Evolutionary conservation across 1,140 invertebrate genomes (phyloP).

Genomic region (Sitophilus oryzae): DNA sequence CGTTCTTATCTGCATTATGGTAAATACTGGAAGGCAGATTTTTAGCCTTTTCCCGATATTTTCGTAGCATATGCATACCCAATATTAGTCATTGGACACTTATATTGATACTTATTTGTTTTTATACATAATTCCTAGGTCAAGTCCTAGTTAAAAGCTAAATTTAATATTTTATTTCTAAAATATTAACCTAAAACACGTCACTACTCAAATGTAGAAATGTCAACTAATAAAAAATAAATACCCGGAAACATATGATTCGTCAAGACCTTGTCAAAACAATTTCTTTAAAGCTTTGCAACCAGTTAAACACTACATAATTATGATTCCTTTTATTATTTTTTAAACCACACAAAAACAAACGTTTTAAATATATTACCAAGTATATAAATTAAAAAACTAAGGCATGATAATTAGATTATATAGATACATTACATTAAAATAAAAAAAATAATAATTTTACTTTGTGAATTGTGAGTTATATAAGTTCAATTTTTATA

Average conservation of each 20-base stretch:
- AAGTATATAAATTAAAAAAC: not conserved
- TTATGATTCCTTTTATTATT: not conserved
- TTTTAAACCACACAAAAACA: not conserved
- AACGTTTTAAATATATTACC: not conserved
- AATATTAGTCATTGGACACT: conserved; percentile 20
- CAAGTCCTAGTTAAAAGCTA: not conserved
- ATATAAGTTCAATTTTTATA: not conserved
- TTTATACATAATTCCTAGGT: not conserved
- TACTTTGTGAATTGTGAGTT: not conserved
- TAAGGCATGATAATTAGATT: too few species aligned
- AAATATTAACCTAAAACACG: conserved; percentile 14
- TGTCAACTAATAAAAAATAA: not conserved
- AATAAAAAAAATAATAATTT: too few species aligned
- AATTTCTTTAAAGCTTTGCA: not conserved
- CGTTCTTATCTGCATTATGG: conserved; percentile 25
- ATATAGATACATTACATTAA: too few species aligned
- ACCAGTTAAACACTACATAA: conserved; percentile 6
- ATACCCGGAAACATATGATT: not conserved
- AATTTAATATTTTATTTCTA: not conserved
- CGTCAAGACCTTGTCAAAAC: too few species aligned
- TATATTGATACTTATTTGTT: not conserved
- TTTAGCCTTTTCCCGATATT: conserved; percentile 17
- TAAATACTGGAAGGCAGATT: conserved; percentile 8
- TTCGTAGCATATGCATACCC: conserved; percentile 26
- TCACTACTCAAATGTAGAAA: conserved; percentile 1